Percentiles rank a stretch among this genome's conserved stretches.
phyloP scores from a whole-genome alignment of 1,140 invertebrate genomes.

The Cherax quadricarinatus region DNA sequence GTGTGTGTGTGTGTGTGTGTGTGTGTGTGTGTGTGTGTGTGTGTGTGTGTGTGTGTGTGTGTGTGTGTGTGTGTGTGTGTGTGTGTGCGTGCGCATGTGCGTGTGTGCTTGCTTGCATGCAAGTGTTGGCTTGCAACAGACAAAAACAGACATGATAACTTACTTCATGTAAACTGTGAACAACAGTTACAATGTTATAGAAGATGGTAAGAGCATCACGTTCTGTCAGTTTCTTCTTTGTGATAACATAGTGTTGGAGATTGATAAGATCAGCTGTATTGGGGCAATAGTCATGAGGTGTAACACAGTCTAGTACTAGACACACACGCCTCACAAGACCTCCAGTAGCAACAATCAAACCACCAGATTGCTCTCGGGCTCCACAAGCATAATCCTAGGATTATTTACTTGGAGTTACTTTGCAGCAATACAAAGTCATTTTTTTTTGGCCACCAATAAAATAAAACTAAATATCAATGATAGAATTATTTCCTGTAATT shows the following conservation, averaged over 20 bases:
- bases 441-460: no score
- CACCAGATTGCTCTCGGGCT: slow-evolving; percentile 36
- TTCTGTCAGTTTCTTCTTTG: slow-evolving; percentile 87
- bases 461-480: no score
- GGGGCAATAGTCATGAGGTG: slow-evolving; percentile 85
- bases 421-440: no score
- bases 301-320: slow-evolving; percentile 87
- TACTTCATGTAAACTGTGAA: slow-evolving; percentile 85
- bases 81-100: no score
- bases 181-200: slow-evolving; percentile 86
- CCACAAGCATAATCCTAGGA: slow-evolving; percentile 58
- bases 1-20: no score
- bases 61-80: no score
- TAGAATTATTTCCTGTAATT: no score
- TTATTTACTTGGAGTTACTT: not conserved
- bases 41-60: no score
- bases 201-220: slow-evolving; percentile 88
- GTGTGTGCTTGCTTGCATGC: no score
- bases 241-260: slow-evolving; percentile 89
- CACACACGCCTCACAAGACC: slow-evolving; percentile 82
- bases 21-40: no score
- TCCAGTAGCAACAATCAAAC: slow-evolving; percentile 78
- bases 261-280: slow-evolving; percentile 85
- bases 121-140: no score
- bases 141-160: not conserved